Evolutionary conservation across 2,888 invertebrate species (phyloP), one percentile per base, ranked within the genome.

Genomic region (Ophraella communa): DNA sequence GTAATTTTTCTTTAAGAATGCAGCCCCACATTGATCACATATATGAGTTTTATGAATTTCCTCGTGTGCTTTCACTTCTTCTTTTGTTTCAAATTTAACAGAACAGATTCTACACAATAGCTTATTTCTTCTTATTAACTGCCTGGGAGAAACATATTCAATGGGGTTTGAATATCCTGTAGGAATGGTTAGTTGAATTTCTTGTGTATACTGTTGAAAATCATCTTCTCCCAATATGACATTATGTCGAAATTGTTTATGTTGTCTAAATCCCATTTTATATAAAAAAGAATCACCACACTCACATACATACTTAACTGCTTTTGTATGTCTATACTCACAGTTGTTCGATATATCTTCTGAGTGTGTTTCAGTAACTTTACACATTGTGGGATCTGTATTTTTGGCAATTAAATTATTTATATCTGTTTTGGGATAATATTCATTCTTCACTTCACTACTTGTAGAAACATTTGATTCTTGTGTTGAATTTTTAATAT

Each of bases 1-100:
- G 42, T 74, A 72, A 18, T 57, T 58, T 55, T 69, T 71, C 59
- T 68, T 73, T 11, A 66, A 49, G 35, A 74, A 74, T 2, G 68
- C 66, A 4, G 65, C 63, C 10, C 72, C 72, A 35, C 74, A 74
- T 20, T 71, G 51, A 44, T 71, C 70, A 47, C 74, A 74, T 17
- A 71, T 53, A 57, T 71, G 66, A 1, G 67, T 68, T 54, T 72
- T 74, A 44, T 72, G 71, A 7, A 65, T 62, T 44, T 69, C 65
- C 47, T 63, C 56, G 60, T 70, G 69, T 18, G 57, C 7, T n/a
- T 65, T 56, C 18, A 66, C 68, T 27, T 61, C 62, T 24, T 47
- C 60, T 5, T 44, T 21, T 5, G 65, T 56, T 10, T 51, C 17
- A 42, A 71, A 71, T 17, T 44, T 44, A 42, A 45, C 35, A 10